Percentiles rank a stretch among this genome's conserved stretches.
Conservation (phyloP, 1,140 invertebrate genomes). For the Pogonognathellus flavescens region DNA sequence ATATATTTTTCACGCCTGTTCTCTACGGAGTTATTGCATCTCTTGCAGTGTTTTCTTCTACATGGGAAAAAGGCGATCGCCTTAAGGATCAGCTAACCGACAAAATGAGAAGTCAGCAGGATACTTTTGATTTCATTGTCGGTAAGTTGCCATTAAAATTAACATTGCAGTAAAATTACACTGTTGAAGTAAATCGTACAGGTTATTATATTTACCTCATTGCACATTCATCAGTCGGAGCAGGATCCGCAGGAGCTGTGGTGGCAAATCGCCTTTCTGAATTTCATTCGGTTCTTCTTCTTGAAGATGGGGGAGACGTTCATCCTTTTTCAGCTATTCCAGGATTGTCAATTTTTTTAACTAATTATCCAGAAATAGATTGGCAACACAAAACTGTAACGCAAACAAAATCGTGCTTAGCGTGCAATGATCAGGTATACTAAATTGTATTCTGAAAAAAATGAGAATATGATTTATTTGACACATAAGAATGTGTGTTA, state of each 20-base stretch:
- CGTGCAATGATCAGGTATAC: conserved; percentile 39
- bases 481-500: neutral
- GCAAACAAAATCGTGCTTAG: conserved; percentile 50
- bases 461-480: neutral
- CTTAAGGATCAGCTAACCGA: conserved; percentile 59
- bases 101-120: conserved; percentile 53
- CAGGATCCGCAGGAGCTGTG: conserved; percentile 6
- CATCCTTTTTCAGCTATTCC: conserved; percentile 60
- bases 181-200: neutral
- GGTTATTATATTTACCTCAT: neutral
- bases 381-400: conserved; percentile 53
- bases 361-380: conserved; percentile 53
- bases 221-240: neutral
- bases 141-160: conserved; percentile 26
- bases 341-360: conserved; percentile 48
- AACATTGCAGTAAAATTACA: too few species aligned
- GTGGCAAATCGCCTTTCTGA: conserved; percentile 45
- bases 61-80: conserved; percentile 57
- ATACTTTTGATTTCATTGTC: conserved; percentile 60
- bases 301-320: conserved; percentile 53
- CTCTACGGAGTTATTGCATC: conserved; percentile 60
- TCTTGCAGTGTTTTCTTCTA: conserved; percentile 54
- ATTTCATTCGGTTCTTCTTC: conserved; percentile 51
- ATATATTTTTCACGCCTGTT: conserved; percentile 58
- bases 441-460: neutral